Evolutionary conservation across 2,113 vertebrate genomes (phyloP), one percentile per base, ranked within the genome.

Genomic region (Verasper variegatus): DNA sequence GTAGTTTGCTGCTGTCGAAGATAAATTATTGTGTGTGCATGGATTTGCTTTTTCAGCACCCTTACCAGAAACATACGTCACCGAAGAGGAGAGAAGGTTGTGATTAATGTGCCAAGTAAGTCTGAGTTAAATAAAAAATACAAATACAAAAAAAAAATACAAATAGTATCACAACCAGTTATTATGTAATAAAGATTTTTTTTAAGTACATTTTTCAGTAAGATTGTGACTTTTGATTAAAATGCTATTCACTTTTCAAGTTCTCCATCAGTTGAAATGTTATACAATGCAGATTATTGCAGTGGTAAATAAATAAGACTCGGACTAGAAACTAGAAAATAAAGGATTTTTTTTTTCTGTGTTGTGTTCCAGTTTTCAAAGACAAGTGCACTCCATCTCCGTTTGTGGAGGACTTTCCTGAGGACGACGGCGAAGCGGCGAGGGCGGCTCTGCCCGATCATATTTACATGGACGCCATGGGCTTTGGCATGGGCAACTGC

Each of bases 401-500:
- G 0, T 99, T 99, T 82, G 87, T 95, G 42, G 98, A 99, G 93
- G 83, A 69, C 0, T 99, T 99, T 92, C 95, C 95, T 6, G 95
- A 95, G 72, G 96, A 98, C 18, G 96, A 97, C 2, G 96, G 96
- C 3, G 97, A 98, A 83, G 96, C 95, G 0, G 92, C 94, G 5
- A 93, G 89, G 68, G 97, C 96, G 0, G 92, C 95, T 13, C 93
- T 97, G 18, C 95, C 96, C 0, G 96, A 99, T 80, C 96, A 97
- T 27, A 97, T 99, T 86, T 99, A 99, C 84, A 99, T 99, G 98
- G 98, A 99, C 26, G 96, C 96, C 82, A 98, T 99, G 97, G 98
- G 98, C 11, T 99, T 99, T 60, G 98, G 98, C 78, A 98, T 98
- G 98, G 98, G 98, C 76, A 99, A 99, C 89, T 99, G 98, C 78